Base-by-base conservation (phyloP, 2,888 invertebrate genomes). In the Lithophane ornitopus region DNA sequence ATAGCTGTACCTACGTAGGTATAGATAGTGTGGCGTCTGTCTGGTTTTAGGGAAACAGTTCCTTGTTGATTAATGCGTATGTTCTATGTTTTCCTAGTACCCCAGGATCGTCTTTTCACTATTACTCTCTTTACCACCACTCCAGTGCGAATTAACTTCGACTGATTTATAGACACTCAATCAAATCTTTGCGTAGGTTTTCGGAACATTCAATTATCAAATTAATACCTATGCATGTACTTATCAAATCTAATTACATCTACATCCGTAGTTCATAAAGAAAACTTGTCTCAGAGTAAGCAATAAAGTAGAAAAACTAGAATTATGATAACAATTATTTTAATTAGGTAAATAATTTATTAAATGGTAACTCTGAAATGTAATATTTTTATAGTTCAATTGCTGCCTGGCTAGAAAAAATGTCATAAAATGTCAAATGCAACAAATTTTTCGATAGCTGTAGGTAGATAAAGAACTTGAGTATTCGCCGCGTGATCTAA, bases 381-480 rank as follows among this genome's bases (percentile, higher is more conserved):
- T 14, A 22, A 39, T 16, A 39, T 22, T 52, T 26, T 7, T 7
- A 41, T 67, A 28, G 68, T 19, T 28, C 54, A 75, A 58, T 11
- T 9, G 12, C 14, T 58, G 49, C 22, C 19, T 61, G 14, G n/a
- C 52, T 12, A 49, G 26, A 22, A 34, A 79, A 79, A 76, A 70
- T 76, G 44, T 46, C 80, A 71, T 59, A 34, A 65, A 81, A 81
- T 74, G 81, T 62, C 73, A 76, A 44, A 62, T 56, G 49, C 46
- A 41, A 22, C 22, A 41, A 16, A 16, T 22, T 52, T 63, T 63
- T 41, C 7, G 11, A 34, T 1, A 52, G 26, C 39, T 66, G 3
- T 49, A 65, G 22, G 22, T 69, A 52, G 22, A 52, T n/a, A 61
- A 54, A 80, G 68, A 49, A 66, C 22, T 39, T 34, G 26, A 46